Evolutionary conservation across 2,888 invertebrate genomes (phyloP).

Genomic region (Tachystola acroxantha): DNA sequence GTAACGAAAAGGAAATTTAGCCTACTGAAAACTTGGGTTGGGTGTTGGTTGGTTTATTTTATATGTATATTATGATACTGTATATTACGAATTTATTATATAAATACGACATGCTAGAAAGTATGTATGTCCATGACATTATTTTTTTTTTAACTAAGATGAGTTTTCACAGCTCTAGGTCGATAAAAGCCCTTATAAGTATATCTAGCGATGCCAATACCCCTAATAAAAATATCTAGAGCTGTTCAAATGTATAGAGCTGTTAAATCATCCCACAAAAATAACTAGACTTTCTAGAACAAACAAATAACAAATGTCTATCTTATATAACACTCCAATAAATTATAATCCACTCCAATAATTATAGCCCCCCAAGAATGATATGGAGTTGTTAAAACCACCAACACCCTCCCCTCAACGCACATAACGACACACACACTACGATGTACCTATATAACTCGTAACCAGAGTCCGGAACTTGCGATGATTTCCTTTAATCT

Average conservation of each 20-base stretch:
- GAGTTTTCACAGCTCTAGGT: too few species aligned
- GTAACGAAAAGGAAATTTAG: constrained; percentile 14
- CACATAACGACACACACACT: constrained; percentile 20
- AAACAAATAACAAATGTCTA: too few species aligned
- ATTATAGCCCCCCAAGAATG: too few species aligned
- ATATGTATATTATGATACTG: constrained; percentile 7
- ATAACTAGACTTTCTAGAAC: too few species aligned
- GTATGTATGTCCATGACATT: too few species aligned
- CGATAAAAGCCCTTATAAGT: too few species aligned
- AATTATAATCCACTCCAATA: too few species aligned
- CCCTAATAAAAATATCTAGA: too few species aligned
- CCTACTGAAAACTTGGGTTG: constrained; percentile 7
- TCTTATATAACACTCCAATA: not conserved
- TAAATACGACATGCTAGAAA: too few species aligned
- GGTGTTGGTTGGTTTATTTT: constrained; percentile 20
- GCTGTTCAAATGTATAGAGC: not conserved
- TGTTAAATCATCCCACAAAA: not conserved
- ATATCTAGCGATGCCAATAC: too few species aligned
- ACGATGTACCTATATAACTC: constrained; percentile 96
- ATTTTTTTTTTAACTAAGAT: too few species aligned
- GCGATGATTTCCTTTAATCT: constrained; percentile 98
- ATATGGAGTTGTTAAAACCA: constrained; percentile 9
- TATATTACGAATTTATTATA: too few species aligned
- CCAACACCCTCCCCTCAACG: constrained; percentile 27
- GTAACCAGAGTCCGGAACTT: constrained; percentile 99